Evolutionary conservation across 2,113 vertebrate genomes (phyloP).

Genomic region (Rattus rattus): DNA sequence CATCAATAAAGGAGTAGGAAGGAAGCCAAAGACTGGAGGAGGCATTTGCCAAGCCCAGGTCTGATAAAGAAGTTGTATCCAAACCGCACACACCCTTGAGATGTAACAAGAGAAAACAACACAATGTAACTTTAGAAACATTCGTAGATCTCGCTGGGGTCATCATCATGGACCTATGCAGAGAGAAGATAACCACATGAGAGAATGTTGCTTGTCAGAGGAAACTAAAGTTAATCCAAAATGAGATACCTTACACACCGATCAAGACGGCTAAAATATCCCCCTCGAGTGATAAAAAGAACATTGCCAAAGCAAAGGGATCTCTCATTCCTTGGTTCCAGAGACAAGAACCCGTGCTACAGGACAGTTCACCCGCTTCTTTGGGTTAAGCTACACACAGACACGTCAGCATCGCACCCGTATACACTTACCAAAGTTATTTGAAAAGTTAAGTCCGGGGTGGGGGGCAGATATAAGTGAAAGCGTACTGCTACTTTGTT

Average conservation of each 20-base stretch:
- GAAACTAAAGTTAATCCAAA: conserved; percentile 9
- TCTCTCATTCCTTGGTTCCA: background rate
- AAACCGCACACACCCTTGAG: background rate
- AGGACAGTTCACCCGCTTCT: background rate
- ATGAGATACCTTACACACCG: background rate
- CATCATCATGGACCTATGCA: background rate
- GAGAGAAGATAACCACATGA: background rate
- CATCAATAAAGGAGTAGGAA: background rate
- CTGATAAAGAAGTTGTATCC: background rate
- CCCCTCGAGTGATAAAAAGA: background rate
- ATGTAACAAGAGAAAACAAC: background rate
- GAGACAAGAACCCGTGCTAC: background rate
- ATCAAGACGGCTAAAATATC: background rate
- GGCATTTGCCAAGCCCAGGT: background rate
- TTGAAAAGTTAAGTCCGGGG: background rate
- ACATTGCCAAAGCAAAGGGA: background rate
- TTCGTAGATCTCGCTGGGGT: background rate
- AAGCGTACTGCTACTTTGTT: background rate
- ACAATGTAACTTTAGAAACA: background rate
- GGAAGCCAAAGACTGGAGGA: background rate
- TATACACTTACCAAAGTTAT: background rate
- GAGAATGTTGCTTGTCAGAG: background rate
- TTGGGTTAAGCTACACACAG: background rate
- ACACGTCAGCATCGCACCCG: background rate
- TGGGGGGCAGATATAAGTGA: background rate